A percentile compares a stretch with the other conserved stretches of the same genome.
phyloP scores from a whole-genome alignment of 2,113 vertebrate species.

The Actenoides hombroni region DNA sequence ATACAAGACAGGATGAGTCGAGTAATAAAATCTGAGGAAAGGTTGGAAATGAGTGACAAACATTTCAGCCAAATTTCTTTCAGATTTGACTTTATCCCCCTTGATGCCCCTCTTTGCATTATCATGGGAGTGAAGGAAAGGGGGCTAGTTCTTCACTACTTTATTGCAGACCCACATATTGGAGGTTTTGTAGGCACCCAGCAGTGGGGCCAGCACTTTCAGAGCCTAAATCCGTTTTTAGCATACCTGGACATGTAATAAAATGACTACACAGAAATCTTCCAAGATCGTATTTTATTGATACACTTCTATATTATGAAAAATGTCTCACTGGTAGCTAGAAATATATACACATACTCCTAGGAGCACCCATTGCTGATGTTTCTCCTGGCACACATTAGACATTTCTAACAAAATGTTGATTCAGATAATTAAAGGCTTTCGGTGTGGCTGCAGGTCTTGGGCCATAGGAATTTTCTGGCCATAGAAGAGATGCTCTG shows the following conservation, averaged over 20 bases:
- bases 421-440: neutral
- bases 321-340: neutral
- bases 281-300: neutral
- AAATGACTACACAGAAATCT: slow-evolving; percentile 14
- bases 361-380: neutral
- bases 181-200: neutral
- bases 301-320: neutral
- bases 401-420: neutral
- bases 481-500: neutral
- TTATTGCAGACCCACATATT: neutral
- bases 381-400: neutral
- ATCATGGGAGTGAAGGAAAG: neutral
- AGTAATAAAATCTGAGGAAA: neutral
- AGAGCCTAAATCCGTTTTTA: slow-evolving; percentile 31
- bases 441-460: neutral
- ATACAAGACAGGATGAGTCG: neutral
- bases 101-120: neutral
- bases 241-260: slow-evolving; percentile 39
- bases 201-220: neutral
- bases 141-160: neutral
- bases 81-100: neutral
- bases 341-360: neutral
- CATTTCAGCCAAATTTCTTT: neutral
- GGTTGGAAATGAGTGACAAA: neutral
- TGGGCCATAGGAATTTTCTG: neutral